Base-by-base conservation (phyloP, 2,113 vertebrate genomes). In the Nycticryphes semicollaris region DNA sequence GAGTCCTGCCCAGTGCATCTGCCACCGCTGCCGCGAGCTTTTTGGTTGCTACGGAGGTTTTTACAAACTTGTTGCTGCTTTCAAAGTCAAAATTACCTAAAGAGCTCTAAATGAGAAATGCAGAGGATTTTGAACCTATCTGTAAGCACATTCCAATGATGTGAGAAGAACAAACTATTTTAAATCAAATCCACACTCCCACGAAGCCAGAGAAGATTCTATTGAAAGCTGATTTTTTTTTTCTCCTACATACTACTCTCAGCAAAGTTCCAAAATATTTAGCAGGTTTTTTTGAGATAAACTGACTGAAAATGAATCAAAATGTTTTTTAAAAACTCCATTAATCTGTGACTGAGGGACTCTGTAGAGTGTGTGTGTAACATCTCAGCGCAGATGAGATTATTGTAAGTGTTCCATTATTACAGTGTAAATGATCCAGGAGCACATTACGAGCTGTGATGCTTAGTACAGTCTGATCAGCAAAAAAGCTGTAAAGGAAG, bases 381-480 rank as follows among this genome's bases (percentile, higher is more conserved):
- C 35, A 12, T 28, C 53, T 50, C 11, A 3, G 63, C 59, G 60
- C 56, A 28, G 21, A 9, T 47, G 28, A 22, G 41, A 35, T 84
- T 35, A 19, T 24, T 74, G 24, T 5, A 41, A 47, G 33, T 1
- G 1, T 72, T 72, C 15, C 18, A 1, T 63, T 73, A 4, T 11
- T 47, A 3, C 28, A 57, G 31, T 1, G 5, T 14, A 39, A 45
- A 33, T 35, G 4, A 5, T 7, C 3, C 14, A 25, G 37, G 83
- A 64, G 23, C 69, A 39, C 4, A 0, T 33, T 28, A 4, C 0
- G 1, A 12, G 31, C 59, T 11, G 50, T 10, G 14, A 37, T 69
- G 60, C 37, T 43, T 23, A 13, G 27, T 14, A 8, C 3, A 15
- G 56, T 68, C 48, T 70, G 56, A 7, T 31, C 25, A 27, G 9